Percentiles rank a stretch among this genome's conserved stretches.
These are phyloP conservation scores for Ornithoptera priamus DNA, from an alignment of 2,888 invertebrate genomes.

Conservation along the genomic window DNA sequence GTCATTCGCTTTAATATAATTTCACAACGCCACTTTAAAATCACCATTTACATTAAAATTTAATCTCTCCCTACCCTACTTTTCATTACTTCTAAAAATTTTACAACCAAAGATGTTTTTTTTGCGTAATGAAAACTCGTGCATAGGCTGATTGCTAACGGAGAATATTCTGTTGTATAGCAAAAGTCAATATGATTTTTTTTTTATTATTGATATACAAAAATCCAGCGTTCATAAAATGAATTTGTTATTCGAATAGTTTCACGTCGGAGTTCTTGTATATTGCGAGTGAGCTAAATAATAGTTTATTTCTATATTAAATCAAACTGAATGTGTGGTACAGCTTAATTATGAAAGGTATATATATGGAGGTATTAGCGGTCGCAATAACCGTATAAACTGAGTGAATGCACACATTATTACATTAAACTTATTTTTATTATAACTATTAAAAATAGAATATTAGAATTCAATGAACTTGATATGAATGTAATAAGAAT, in stretches of 20 bases:
- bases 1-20: background rate
- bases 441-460: too few species aligned
- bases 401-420: too few species aligned
- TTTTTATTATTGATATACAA: background rate
- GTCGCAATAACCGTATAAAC: too few species aligned
- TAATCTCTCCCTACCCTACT: constrained; percentile 17
- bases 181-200: constrained; percentile 14
- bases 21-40: constrained; percentile 7
- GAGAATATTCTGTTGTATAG: constrained; percentile 9
- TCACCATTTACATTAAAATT: constrained; percentile 21
- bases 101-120: constrained; percentile 27
- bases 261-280: background rate
- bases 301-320: too few species aligned
- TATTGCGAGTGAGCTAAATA: background rate
- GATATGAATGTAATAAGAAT: background rate
- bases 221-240: background rate
- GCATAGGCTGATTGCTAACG: constrained; percentile 20
- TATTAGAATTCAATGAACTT: too few species aligned
- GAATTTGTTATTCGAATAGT: background rate
- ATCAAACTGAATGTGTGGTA: too few species aligned
- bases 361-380: too few species aligned
- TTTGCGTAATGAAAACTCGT: constrained; percentile 23
- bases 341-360: too few species aligned
- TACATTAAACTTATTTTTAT: too few species aligned
- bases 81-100: constrained; percentile 29